phyloP scores from a whole-genome alignment of 2,888 invertebrate species.

The Cheilosia vernalis region DNA sequence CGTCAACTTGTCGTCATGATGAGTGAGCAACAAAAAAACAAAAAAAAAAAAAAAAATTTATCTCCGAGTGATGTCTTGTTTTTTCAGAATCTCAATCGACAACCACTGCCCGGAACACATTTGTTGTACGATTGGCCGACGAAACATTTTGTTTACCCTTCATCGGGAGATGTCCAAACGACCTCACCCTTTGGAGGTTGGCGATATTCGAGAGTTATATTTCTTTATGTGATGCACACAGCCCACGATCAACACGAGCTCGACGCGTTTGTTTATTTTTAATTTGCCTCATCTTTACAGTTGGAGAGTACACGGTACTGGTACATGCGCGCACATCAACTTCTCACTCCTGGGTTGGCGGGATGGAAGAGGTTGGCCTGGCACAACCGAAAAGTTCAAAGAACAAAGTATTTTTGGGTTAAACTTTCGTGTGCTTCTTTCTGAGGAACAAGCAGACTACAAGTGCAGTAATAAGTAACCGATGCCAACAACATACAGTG shows the following conservation, averaged over 20 bases:
- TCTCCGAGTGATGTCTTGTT: slow-evolving; percentile 25
- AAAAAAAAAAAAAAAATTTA: slow-evolving; percentile 11
- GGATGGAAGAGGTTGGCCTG: slow-evolving; percentile 30
- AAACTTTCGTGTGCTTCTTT: slow-evolving; percentile 8
- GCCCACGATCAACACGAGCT: slow-evolving; percentile 57
- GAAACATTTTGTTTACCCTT: slow-evolving; percentile 49
- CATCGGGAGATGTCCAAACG: slow-evolving; percentile 51
- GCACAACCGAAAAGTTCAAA: slow-evolving; percentile 16
- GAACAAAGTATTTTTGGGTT: slow-evolving; percentile 22
- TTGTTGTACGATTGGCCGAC: background rate
- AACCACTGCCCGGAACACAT: slow-evolving; percentile 32
- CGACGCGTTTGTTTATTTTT: slow-evolving; percentile 59
- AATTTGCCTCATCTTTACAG: slow-evolving; percentile 43
- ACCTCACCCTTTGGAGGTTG: slow-evolving; percentile 40
- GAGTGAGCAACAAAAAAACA: slow-evolving; percentile 31
- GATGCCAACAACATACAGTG: background rate
- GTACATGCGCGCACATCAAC: slow-evolving; percentile 20
- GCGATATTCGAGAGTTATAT: background rate
- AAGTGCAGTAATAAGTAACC: background rate
- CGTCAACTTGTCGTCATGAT: slow-evolving; percentile 67
- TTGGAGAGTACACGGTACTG: background rate
- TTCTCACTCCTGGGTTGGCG: slow-evolving; percentile 32
- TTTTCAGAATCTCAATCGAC: slow-evolving; percentile 16
- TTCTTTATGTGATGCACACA: slow-evolving; percentile 26
- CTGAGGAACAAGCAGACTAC: background rate